Evolutionary conservation across 2,113 vertebrate genomes (phyloP).

Genomic region (Oncorhynchus mykiss): DNA sequence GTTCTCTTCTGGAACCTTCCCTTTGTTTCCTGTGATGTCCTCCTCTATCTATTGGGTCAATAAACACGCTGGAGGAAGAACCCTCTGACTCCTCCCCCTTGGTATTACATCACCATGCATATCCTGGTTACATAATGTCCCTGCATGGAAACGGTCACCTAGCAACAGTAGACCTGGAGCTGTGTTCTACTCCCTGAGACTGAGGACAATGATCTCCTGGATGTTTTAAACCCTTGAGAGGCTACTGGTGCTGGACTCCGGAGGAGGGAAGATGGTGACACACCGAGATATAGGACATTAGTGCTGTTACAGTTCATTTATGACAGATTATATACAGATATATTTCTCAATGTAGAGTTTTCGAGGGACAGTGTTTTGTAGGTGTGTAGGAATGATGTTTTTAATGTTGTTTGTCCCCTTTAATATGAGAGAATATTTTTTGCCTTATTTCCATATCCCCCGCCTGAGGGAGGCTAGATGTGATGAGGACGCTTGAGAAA

Average conservation of each 20-base stretch:
- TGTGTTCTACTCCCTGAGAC: background rate
- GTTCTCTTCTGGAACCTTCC: background rate
- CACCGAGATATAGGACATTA: background rate
- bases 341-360: background rate
- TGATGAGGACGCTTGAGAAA: background rate
- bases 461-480: background rate
- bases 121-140: conserved; percentile 46
- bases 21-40: background rate
- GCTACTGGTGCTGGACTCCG: background rate
- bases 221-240: background rate
- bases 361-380: background rate
- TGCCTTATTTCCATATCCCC: background rate
- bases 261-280: background rate
- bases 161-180: conserved; percentile 36
- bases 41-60: background rate
- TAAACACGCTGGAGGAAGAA: conserved; percentile 4
- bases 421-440: background rate
- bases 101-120: conserved; percentile 38
- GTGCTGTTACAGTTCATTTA: too few relatives aligned
- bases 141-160: conserved; percentile 50
- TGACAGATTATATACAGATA: background rate
- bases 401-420: background rate
- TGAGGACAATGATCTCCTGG: background rate
- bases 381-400: background rate
- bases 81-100: conserved; percentile 21